Conservation (phyloP, 2,113 vertebrate species). For the Campylorhamphus procurvoides region DNA sequence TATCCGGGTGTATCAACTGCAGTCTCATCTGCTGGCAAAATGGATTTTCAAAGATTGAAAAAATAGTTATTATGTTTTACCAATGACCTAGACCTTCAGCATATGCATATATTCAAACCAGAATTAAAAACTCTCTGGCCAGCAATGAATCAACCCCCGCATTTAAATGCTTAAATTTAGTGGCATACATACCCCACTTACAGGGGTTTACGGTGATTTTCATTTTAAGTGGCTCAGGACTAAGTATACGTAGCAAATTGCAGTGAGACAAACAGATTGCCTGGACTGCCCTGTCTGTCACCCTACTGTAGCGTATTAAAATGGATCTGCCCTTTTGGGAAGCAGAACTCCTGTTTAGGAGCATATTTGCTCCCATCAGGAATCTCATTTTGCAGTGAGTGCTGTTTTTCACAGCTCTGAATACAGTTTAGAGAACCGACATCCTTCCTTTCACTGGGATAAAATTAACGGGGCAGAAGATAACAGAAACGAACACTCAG, state of each 20-base stretch:
- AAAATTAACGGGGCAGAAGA: neutral
- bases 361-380: neutral
- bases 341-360: neutral
- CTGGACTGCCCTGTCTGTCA: neutral
- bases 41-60: neutral
- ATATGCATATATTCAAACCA: neutral
- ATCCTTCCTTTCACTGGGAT: neutral
- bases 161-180: neutral
- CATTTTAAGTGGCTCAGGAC: neutral
- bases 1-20: fast-evolving
- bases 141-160: neutral
- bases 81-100: neutral
- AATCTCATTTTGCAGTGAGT: neutral
- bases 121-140: neutral
- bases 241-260: neutral
- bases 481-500: neutral
- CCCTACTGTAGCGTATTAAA: neutral
- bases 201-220: neutral
- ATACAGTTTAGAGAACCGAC: neutral
- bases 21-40: neutral
- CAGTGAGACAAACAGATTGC: neutral
- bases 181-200: neutral
- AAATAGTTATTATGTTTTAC: neutral
- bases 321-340: neutral
- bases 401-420: neutral